phyloP scores from a whole-genome alignment of 2,888 invertebrate species.

The Drosophila nr. medialis region DNA sequence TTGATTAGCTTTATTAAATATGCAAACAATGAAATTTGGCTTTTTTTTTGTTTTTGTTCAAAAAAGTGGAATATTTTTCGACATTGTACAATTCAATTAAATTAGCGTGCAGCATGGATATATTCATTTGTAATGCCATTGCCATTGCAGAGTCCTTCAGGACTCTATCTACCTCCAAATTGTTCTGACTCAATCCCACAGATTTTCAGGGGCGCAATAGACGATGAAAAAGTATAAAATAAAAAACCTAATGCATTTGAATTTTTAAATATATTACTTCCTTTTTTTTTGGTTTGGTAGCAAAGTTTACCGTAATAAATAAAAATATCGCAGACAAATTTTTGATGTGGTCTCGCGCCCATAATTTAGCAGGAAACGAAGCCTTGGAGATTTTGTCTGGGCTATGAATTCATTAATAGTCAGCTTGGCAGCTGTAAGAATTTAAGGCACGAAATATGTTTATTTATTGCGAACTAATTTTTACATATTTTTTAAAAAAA shows the following conservation, averaged over 20 bases:
- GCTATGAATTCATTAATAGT: conserved; percentile 25
- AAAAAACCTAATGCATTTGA: conserved; percentile 55
- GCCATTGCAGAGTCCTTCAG: conserved; percentile 19
- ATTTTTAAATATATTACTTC: conserved; percentile 38
- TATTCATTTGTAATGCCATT: conserved; percentile 53
- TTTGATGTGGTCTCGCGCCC: conserved; percentile 17
- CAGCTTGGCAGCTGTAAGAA: conserved; percentile 13
- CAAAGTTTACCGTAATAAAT: conserved; percentile 64
- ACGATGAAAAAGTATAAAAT: conserved; percentile 14
- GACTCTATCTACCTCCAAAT: conserved; percentile 15
- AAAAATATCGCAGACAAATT: conserved; percentile 48
- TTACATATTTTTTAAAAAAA: neutral
- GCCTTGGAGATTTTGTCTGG: neutral
- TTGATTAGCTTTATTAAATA: conserved; percentile 81
- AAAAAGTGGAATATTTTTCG: conserved; percentile 69
- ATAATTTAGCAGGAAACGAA: conserved; percentile 13
- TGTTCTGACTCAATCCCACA: conserved; percentile 19
- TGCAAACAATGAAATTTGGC: conserved; percentile 71
- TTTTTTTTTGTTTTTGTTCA: conserved; percentile 79
- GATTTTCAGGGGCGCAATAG: conserved; percentile 18
- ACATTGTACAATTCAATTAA: conserved; percentile 73
- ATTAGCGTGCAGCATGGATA: conserved; percentile 29
- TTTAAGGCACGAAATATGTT: neutral
- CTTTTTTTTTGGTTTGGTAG: neutral
- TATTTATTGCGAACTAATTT: neutral